Evolutionary conservation across 2,113 vertebrate genomes (phyloP).

Genomic region (Raja brachyura): DNA sequence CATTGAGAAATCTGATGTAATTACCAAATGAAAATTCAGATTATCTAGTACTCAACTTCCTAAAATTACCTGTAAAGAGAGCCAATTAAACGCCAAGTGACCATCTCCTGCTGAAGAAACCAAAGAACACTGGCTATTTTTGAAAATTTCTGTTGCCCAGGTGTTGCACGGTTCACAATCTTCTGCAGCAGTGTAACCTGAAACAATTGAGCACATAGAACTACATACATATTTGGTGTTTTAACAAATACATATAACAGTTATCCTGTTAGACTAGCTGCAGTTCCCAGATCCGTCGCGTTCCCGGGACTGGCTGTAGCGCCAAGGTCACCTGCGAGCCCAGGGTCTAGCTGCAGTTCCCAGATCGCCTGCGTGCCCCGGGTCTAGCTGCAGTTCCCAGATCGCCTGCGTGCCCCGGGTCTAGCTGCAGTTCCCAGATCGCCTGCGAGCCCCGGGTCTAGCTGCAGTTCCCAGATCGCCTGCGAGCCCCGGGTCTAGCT

Average conservation of each 20-base stretch:
- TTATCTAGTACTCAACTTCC: not conserved
- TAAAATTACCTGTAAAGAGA: slow-evolving; percentile 80
- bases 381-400: too few species aligned
- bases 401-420: too few species aligned
- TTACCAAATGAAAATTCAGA: not conserved
- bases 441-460: too few species aligned
- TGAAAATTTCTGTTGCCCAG: slow-evolving; percentile 81
- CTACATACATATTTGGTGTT: not conserved
- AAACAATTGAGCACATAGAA: slow-evolving; percentile 15
- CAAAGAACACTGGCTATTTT: slow-evolving; percentile 88
- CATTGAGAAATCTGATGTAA: not conserved
- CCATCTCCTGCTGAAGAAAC: slow-evolving; percentile 91
- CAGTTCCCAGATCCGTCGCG: too few species aligned
- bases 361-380: too few species aligned
- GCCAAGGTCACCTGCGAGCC: too few species aligned
- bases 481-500: too few species aligned
- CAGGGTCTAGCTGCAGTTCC: too few species aligned
- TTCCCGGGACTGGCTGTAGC: too few species aligned
- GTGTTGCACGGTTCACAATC: slow-evolving; percentile 75
- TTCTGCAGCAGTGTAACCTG: slow-evolving; percentile 81
- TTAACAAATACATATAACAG: not conserved
- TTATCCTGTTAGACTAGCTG: too few species aligned
- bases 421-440: too few species aligned
- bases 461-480: too few species aligned
- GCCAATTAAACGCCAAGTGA: slow-evolving; percentile 84